A percentile compares a stretch with the other conserved stretches of the same genome.
phyloP scores from a whole-genome alignment of 2,888 invertebrate species.

The Zelleria hepariella region DNA sequence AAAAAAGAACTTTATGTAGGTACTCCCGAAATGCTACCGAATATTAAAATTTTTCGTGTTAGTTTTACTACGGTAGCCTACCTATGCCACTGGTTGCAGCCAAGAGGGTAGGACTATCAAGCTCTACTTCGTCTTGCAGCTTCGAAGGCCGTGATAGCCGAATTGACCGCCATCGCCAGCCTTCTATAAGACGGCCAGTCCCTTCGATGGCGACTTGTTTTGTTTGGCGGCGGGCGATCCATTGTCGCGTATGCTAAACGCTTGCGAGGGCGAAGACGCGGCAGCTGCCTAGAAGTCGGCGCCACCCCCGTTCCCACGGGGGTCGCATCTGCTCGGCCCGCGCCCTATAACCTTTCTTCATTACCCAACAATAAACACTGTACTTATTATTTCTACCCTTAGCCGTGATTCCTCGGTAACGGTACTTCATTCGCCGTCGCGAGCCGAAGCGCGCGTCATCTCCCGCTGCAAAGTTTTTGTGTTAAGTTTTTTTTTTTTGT shows the following conservation, averaged over 20 bases:
- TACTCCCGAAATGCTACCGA: too few species aligned
- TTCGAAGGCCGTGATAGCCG: too few species aligned
- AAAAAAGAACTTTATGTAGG: too few species aligned
- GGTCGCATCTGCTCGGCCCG: slow-evolving; percentile 20
- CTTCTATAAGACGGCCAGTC: too few species aligned
- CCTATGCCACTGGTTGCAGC: too few species aligned
- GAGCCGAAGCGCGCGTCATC: slow-evolving; percentile 23
- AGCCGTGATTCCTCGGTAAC: slow-evolving; percentile 36
- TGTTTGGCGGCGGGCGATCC: too few species aligned
- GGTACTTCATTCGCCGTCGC: slow-evolving; percentile 35
- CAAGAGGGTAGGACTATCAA: too few species aligned
- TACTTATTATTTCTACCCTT: slow-evolving; percentile 32
- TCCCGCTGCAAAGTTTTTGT: background rate
- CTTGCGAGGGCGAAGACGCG: background rate
- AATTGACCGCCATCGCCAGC: too few species aligned
- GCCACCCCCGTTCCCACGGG: slow-evolving; percentile 46
- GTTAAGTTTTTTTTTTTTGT: background rate
- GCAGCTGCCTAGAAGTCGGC: slow-evolving; percentile 14
- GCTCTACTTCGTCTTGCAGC: too few species aligned
- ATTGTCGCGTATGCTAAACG: background rate
- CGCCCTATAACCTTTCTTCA: slow-evolving; percentile 17
- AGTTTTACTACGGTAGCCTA: too few species aligned
- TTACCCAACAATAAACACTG: slow-evolving; percentile 21
- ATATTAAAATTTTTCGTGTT: too few species aligned
- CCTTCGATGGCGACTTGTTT: too few species aligned